Percentiles rank a stretch among this genome's conserved stretches.
phyloP scores from a whole-genome alignment of 2,888 invertebrate species.

The Orthonevra nobilis region DNA sequence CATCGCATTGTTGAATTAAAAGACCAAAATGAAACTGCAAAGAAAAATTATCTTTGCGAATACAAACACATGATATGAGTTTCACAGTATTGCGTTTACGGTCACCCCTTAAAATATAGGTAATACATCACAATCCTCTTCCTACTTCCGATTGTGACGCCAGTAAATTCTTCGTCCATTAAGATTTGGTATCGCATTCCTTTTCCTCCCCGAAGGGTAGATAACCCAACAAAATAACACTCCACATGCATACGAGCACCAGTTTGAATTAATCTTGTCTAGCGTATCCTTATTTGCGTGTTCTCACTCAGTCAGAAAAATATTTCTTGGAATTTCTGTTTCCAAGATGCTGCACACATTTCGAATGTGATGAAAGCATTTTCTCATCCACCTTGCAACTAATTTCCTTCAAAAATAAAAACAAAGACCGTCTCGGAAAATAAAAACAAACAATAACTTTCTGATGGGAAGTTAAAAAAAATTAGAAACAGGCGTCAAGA shows the following conservation, averaged over 20 bases:
- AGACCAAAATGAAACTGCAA: too few relatives aligned
- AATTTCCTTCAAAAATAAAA: constrained; percentile 58
- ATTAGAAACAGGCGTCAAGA: constrained; percentile 65
- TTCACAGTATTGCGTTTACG: constrained; percentile 52
- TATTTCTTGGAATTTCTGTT: constrained; percentile 2
- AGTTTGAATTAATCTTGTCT: constrained; percentile 65
- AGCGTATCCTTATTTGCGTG: constrained; percentile 63
- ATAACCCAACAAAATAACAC: constrained; percentile 30
- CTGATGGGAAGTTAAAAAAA: too few relatives aligned
- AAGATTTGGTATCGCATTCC: constrained; percentile 55
- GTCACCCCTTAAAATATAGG: constrained; percentile 48
- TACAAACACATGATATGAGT: constrained; percentile 60
- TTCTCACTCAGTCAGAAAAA: constrained; percentile 48
- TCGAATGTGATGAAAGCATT: constrained; percentile 2
- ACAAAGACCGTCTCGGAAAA: constrained; percentile 3
- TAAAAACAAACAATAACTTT: too few relatives aligned
- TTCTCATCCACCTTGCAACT: constrained; percentile 12
- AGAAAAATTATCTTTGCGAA: constrained; percentile 62
- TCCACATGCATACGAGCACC: constrained; percentile 38
- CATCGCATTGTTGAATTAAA: too few relatives aligned
- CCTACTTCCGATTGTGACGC: constrained; percentile 33
- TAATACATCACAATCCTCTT: constrained; percentile 23
- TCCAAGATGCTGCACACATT: too few relatives aligned
- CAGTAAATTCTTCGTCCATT: constrained; percentile 64
- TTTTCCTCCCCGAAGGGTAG: constrained; percentile 55